phyloP scores from a whole-genome alignment of 2,888 invertebrate genomes.

The Ariolimax columbianus region DNA sequence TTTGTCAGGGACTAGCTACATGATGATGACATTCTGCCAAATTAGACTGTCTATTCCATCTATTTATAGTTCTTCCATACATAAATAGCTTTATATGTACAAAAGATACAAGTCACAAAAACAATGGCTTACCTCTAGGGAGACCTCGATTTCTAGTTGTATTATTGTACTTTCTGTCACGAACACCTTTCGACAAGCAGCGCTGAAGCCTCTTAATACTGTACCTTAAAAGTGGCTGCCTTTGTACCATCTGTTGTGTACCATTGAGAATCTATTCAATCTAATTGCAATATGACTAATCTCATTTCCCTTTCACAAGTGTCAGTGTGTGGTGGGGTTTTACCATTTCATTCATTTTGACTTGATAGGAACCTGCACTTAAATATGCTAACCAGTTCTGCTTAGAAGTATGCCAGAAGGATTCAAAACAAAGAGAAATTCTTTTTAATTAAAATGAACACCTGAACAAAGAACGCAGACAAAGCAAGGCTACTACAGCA shows the following conservation, averaged over 20 bases:
- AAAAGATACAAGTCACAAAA: not conserved
- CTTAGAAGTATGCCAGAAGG: too few relatives aligned
- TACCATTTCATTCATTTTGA: too few relatives aligned
- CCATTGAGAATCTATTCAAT: not conserved
- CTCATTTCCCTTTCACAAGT: too few relatives aligned
- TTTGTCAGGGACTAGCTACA: too few relatives aligned
- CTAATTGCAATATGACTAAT: not conserved
- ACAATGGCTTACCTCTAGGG: not conserved
- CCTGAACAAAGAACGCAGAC: too few relatives aligned
- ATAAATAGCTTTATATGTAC: not conserved
- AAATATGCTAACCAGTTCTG: too few relatives aligned
- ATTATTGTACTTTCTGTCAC: conserved; percentile 43
- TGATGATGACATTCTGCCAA: too few relatives aligned
- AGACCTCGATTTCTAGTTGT: conserved; percentile 9
- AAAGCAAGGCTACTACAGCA: too few relatives aligned
- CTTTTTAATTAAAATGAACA: too few relatives aligned
- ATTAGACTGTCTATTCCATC: not conserved
- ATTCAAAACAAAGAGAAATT: too few relatives aligned
- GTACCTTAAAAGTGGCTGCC: conserved; percentile 36
- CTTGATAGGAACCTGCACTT: too few relatives aligned
- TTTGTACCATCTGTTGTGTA: conserved; percentile 37
- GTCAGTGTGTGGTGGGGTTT: not conserved
- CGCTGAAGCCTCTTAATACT: conserved; percentile 5
- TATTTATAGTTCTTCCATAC: not conserved
- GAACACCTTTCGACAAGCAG: conserved; percentile 26